These are phyloP conservation scores for Archivesica marissinica DNA, from an alignment of 1,140 invertebrate genomes.

Conservation along the genomic window DNA sequence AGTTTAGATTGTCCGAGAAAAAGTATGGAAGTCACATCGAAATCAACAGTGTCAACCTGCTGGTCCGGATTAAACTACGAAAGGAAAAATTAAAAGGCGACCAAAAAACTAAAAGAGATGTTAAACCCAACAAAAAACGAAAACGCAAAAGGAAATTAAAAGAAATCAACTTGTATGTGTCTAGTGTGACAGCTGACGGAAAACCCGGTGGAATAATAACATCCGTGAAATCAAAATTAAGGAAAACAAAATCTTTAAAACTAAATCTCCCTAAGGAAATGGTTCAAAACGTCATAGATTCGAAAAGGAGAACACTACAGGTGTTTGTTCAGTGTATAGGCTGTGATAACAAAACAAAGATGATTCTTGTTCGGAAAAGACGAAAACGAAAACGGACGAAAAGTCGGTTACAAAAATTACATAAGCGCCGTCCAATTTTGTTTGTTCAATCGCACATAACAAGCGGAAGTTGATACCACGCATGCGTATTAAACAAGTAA, in stretches of 20 bases:
- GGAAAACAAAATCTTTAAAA: constrained; percentile 30
- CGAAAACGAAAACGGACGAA: not conserved
- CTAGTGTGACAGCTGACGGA: not conserved
- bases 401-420: not conserved
- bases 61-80: not conserved
- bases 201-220: not conserved
- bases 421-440: constrained; percentile 17
- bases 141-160: constrained; percentile 2
- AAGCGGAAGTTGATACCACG: not conserved
- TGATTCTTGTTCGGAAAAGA: not conserved
- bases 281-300: constrained; percentile 9
- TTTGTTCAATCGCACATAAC: not conserved
- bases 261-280: constrained; percentile 14
- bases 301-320: not conserved
- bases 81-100: not conserved
- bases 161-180: constrained; percentile 18
- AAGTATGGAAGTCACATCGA: not conserved
- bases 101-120: not conserved
- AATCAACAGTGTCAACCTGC: not conserved
- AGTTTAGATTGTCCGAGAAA: not conserved
- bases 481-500: too few relatives aligned
- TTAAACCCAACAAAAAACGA: not conserved
- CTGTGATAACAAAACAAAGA: constrained; percentile 27
- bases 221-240: not conserved
- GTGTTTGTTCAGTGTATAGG: not conserved